These are phyloP conservation scores for Tinamus major DNA, from an alignment of 2,797 vertebrate genomes.

Conservation along the genomic window DNA sequence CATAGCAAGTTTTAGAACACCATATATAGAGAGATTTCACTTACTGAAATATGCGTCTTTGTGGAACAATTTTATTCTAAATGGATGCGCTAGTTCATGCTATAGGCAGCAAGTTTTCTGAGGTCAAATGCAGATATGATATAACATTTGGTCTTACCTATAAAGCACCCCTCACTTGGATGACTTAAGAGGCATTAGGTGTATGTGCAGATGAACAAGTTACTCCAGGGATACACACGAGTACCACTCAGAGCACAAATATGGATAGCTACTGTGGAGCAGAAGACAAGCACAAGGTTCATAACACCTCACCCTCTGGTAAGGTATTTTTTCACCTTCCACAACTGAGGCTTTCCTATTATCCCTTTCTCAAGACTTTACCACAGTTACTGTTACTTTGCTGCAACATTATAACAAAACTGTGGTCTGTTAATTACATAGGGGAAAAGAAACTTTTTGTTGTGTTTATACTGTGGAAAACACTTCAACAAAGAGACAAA, in stretches of 20 bases:
- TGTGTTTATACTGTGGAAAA: not conserved
- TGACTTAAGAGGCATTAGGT: constrained; percentile 35
- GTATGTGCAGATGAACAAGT: constrained; percentile 27
- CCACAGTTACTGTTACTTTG: not conserved
- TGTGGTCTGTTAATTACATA: not conserved
- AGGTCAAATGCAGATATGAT: constrained; percentile 10
- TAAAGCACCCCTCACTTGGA: constrained; percentile 20
- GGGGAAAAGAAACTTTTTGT: not conserved
- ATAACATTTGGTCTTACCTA: constrained; percentile 31
- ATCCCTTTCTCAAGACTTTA: not conserved
- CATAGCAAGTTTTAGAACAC: not conserved
- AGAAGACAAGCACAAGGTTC: not conserved
- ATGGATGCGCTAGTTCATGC: not conserved
- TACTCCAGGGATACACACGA: not conserved
- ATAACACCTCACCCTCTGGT: not conserved
- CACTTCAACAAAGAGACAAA: not conserved
- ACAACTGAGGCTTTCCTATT: not conserved
- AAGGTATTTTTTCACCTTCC: constrained; percentile 7
- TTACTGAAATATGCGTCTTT: not conserved
- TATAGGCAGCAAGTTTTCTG: constrained; percentile 33
- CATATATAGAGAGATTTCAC: not conserved
- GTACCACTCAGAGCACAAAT: constrained; percentile 14
- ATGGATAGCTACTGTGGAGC: not conserved
- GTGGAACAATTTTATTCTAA: not conserved
- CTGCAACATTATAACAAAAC: not conserved